These are phyloP conservation scores for Osedax frankpressi DNA, from an alignment of 2,888 invertebrate species.

Conservation along the genomic window DNA sequence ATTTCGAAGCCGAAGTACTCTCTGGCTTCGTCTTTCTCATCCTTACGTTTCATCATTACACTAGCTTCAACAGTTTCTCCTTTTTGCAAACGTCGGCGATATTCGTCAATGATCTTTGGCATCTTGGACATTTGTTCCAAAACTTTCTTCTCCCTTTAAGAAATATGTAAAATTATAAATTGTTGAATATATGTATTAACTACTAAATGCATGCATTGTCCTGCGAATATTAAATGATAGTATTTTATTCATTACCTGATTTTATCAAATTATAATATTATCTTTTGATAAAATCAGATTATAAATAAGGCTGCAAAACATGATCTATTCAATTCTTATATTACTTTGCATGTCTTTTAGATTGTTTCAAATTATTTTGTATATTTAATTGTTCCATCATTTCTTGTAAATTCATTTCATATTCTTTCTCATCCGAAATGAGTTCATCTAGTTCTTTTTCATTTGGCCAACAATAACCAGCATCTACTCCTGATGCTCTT, in stretches of 20 bases:
- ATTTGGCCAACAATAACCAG: neutral
- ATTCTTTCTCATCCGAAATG: neutral
- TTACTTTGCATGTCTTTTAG: neutral
- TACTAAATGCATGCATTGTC: no score
- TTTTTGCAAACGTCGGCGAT: slow-evolving; percentile 19
- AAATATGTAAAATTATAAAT: no score
- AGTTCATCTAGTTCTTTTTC: neutral
- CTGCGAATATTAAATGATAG: no score
- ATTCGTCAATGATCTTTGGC: slow-evolving; percentile 27
- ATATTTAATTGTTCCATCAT: neutral
- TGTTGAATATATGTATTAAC: no score
- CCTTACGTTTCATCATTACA: slow-evolving; percentile 19
- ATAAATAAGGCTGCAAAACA: no score
- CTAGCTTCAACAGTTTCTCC: slow-evolving; percentile 19
- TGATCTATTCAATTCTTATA: no score
- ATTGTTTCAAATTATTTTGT: neutral
- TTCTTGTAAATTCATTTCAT: neutral
- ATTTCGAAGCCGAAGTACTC: slow-evolving; percentile 30
- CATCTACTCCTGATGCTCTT: neutral
- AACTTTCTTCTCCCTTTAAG: slow-evolving; percentile 24
- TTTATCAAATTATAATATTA: no score
- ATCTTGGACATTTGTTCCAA: slow-evolving; percentile 27
- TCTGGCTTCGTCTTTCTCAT: slow-evolving; percentile 28
- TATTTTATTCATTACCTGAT: no score
- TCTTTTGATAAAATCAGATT: no score